Percentiles rank a stretch among this genome's conserved stretches.
These are phyloP conservation scores for Octonoba sinensis DNA, from an alignment of 2,888 invertebrate species.

Conservation along the genomic window DNA sequence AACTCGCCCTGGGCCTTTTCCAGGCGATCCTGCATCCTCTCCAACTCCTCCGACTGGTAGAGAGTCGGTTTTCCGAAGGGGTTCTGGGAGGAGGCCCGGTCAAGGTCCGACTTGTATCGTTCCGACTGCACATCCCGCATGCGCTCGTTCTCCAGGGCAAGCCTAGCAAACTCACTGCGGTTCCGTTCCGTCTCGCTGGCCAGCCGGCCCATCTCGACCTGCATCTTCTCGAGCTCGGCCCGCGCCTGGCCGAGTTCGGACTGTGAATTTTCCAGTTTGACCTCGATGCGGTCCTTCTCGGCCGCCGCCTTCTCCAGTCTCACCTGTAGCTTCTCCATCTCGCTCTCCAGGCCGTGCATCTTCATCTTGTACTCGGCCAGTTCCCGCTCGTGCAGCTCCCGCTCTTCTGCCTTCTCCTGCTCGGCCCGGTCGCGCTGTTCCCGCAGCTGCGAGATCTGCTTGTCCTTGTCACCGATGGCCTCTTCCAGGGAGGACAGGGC, in stretches of 20 bases:
- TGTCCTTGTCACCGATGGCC: conserved; percentile 96
- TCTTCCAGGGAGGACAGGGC: conserved; percentile 93
- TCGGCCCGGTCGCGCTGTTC: conserved; percentile 96
- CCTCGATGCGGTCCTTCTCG: conserved; percentile 90
- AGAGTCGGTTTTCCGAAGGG: conserved; percentile 31
- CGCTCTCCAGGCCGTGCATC: conserved; percentile 89
- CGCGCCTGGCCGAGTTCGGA: conserved; percentile 94
- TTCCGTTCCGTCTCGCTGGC: conserved; percentile 92
- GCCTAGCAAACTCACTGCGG: conserved; percentile 77
- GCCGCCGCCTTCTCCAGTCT: conserved; percentile 90
- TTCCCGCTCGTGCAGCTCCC: conserved; percentile 91
- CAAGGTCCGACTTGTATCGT: conserved; percentile 72
- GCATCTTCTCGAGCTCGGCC: conserved; percentile 91
- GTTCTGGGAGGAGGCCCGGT: conserved; percentile 8
- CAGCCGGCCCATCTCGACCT: conserved; percentile 88
- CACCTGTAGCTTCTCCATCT: conserved; percentile 72
- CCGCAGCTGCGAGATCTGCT: conserved; percentile 92
- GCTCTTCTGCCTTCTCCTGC: conserved; percentile 94
- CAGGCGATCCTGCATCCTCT: conserved; percentile 82
- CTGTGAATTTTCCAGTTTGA: conserved; percentile 91
- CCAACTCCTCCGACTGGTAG: conserved; percentile 73
- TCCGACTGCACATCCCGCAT: conserved; percentile 75
- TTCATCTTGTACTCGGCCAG: conserved; percentile 96
- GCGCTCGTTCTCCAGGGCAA: conserved; percentile 84
- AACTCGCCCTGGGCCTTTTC: conserved; percentile 88